Evolutionary conservation across 2,888 invertebrate species (phyloP).

Genomic region (Physocephala rufipes): DNA sequence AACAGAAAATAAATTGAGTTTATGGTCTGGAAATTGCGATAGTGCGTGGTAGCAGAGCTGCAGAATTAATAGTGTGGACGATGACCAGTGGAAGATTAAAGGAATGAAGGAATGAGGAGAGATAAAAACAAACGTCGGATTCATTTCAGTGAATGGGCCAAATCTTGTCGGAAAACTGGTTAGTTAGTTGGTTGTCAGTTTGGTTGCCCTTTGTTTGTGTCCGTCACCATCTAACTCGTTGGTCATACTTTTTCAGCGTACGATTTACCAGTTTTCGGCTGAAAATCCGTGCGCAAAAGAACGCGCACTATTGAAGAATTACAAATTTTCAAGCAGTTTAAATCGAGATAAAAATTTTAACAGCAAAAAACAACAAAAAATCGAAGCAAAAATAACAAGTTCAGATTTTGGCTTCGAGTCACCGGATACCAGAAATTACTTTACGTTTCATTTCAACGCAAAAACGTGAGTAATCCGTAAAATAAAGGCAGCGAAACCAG

Average conservation of each 20-base stretch:
- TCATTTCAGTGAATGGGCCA: background rate
- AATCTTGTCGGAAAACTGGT: background rate
- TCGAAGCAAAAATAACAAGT: background rate
- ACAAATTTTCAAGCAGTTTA: background rate
- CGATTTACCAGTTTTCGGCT: background rate
- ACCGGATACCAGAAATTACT: no score
- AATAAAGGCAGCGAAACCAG: no score
- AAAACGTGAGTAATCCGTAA: no score
- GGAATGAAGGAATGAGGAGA: no score
- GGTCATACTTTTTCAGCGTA: no score
- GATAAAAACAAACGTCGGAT: no score
- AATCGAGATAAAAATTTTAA: background rate
- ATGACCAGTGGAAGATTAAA: background rate
- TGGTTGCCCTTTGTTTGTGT: no score
- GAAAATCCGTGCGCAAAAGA: background rate
- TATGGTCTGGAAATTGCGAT: background rate
- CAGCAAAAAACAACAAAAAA: background rate
- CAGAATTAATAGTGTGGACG: background rate
- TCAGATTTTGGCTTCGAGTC: no score
- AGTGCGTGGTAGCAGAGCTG: background rate
- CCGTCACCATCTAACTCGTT: no score
- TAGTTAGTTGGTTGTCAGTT: no score
- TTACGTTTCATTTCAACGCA: no score
- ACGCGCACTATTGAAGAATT: background rate
- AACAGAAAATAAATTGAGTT: slow-evolving; percentile 10